Percentiles rank a stretch among this genome's conserved stretches.
These are phyloP conservation scores for Nyctibius bracteatus DNA, from an alignment of 2,113 vertebrate species.

Conservation along the genomic window DNA sequence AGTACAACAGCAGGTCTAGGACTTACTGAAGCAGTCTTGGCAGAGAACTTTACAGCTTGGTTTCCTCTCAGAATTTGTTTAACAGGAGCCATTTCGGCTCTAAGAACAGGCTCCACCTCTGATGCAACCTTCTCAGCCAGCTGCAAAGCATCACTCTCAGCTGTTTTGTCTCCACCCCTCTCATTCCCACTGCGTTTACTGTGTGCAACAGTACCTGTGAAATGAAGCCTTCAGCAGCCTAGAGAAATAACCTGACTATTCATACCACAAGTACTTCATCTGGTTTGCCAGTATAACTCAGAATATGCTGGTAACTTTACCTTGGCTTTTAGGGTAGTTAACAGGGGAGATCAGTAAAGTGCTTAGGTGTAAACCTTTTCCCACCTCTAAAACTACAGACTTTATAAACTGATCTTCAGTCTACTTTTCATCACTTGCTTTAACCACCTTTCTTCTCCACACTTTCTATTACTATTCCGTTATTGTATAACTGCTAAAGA, in stretches of 20 bases:
- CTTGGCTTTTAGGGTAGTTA: background rate
- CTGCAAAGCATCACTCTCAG: background rate
- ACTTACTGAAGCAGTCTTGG: background rate
- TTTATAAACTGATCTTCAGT: background rate
- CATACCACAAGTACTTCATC: background rate
- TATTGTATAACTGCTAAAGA: background rate
- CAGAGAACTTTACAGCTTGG: background rate
- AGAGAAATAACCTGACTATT: background rate
- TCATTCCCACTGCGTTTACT: background rate
- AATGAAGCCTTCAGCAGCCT: background rate
- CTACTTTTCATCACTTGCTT: background rate
- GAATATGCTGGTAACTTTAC: background rate
- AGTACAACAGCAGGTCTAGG: background rate
- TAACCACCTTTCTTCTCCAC: background rate
- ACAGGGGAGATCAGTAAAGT: background rate
- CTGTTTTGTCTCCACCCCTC: background rate
- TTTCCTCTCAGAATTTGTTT: background rate
- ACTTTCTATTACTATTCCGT: background rate
- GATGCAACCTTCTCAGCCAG: background rate
- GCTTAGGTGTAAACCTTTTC: background rate
- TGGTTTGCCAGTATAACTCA: background rate
- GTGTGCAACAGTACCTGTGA: background rate
- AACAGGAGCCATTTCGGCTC: background rate
- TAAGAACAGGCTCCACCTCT: background rate
- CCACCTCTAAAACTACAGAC: background rate